Evolutionary conservation across 2,888 invertebrate species (phyloP).

Genomic region (Drosophila lutescens): DNA sequence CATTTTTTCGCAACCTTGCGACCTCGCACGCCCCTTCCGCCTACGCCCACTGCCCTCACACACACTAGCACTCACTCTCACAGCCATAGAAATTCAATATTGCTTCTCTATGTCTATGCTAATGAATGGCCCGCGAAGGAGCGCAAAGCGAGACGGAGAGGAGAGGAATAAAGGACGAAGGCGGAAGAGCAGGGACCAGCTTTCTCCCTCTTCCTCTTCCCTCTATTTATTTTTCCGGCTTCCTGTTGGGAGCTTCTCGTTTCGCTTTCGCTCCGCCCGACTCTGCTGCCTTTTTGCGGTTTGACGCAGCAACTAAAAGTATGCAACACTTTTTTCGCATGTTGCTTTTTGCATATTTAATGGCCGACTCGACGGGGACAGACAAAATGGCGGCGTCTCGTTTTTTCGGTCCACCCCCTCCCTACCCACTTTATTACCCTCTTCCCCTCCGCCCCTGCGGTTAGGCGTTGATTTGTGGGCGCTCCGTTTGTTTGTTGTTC

Average conservation of each 20-base stretch:
- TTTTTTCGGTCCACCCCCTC: no score
- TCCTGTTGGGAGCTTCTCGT: conserved; percentile 57
- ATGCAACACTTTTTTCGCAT: conserved; percentile 77
- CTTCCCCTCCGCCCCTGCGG: conserved; percentile 50
- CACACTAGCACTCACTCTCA: conserved; percentile 3
- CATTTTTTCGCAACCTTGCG: conserved; percentile 74
- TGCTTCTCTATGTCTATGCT: conserved; percentile 73
- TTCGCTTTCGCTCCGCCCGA: conserved; percentile 18
- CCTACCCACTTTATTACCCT: no score
- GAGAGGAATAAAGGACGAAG: neutral
- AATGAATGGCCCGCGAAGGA: conserved; percentile 67
- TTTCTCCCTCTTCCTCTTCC: conserved; percentile 3
- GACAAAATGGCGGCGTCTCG: conserved; percentile 62
- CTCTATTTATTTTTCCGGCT: conserved; percentile 78
- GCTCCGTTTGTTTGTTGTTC: conserved; percentile 46
- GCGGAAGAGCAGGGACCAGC: neutral
- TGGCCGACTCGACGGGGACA: conserved; percentile 58
- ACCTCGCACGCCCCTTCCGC: conserved; percentile 39
- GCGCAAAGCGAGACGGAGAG: conserved; percentile 7
- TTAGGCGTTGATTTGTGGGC: conserved; percentile 73
- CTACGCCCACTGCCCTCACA: conserved; percentile 15
- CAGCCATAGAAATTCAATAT: conserved; percentile 74
- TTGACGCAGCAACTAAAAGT: conserved; percentile 77
- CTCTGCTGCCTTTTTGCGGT: conserved; percentile 68
- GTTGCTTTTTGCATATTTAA: conserved; percentile 78